Evolutionary conservation across 2,797 vertebrate genomes (phyloP).

Genomic region (Pachyuromys duprasi): DNA sequence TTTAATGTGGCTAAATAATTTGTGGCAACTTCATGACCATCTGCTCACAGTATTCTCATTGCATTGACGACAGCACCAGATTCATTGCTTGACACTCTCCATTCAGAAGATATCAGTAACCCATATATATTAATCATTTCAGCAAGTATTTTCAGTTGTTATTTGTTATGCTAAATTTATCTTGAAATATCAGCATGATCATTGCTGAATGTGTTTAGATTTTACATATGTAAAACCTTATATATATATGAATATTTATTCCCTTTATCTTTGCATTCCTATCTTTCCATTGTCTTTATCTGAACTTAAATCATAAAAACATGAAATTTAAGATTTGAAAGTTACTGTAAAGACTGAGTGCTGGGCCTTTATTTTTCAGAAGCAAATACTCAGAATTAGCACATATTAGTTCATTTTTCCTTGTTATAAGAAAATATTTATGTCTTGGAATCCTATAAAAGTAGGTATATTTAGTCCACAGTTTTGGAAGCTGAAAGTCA

Average conservation of each 20-base stretch:
- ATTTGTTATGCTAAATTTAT: neutral
- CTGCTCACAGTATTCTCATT: neutral
- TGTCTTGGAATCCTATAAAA: neutral
- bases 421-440: neutral
- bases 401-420: neutral
- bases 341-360: neutral
- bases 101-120: neutral
- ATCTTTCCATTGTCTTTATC: neutral
- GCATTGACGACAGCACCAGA: neutral
- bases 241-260: neutral
- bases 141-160: neutral
- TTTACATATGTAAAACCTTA: neutral
- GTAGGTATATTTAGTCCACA: neutral
- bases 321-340: constrained; percentile 54
- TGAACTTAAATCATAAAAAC: neutral
- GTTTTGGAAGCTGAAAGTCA: neutral
- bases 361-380: neutral
- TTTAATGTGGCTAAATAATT: neutral
- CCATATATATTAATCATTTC: neutral
- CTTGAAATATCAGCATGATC: neutral
- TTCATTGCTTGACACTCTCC: neutral
- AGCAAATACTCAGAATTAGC: neutral
- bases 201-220: neutral
- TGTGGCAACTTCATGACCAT: neutral
- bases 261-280: neutral